Base-by-base conservation (phyloP, 2,797 vertebrate genomes). In the Malacoraja senta region DNA sequence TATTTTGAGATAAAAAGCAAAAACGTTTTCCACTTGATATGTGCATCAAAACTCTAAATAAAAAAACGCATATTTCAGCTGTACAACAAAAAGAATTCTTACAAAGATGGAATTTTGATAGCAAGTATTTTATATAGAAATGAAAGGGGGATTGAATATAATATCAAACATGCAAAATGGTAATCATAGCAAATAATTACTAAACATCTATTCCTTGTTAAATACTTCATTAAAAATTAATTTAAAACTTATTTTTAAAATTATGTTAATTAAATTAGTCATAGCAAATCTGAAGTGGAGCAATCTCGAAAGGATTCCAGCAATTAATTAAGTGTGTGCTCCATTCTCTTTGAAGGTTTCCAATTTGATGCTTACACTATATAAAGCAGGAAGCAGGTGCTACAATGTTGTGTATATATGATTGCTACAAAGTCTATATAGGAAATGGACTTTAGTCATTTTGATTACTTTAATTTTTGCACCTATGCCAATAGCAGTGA, bases 381-480 rank as follows among this genome's bases (percentile, higher is more conserved):
- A 92, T 58, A 76, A 76, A 92, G 71, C 90, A 74, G 90, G 90
- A 92, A 92, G 44, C 90, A 92, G 90, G 71, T 92, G 90, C 90
- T 53, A 53, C 90, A 92, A 44, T 26, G 65, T 26, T 53, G 71
- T 92, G 71, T 17, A 21, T 21, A 92, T 72, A 92, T 29, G 44
- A 92, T n/a, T n/a, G 68, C 38, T 76, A 29, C 90, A 92, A 76
- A 92, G 72, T 76, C 71, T 74, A 65, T 38, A 19, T 76, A 92
- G 71, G 71, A 92, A 92, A 92, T 92, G 90, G 90, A 58, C 24
- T 92, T 92, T 92, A 92, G 76, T 92, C 90, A 92, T 58, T 92
- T 53, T 38, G 71, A 92, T 35, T 92, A 71, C 26, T 58, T 76
- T 92, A 92, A 72, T 76, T 92, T 53, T 76, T 92, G 90, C 58